These are phyloP conservation scores for Antechinus flavipes DNA, from an alignment of 2,113 vertebrate genomes.

Conservation along the genomic window DNA sequence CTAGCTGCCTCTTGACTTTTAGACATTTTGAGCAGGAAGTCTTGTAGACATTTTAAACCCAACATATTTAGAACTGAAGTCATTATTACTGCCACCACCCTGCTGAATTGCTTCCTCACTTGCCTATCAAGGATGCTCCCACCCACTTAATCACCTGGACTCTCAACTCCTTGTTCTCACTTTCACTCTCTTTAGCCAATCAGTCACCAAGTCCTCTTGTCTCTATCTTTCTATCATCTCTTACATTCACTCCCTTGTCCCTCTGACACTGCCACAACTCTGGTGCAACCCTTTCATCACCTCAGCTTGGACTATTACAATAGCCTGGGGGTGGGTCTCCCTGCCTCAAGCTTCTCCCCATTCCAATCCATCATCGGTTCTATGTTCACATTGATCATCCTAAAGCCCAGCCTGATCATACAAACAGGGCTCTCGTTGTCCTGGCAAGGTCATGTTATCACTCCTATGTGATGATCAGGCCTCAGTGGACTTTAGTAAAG, in stretches of 20 bases:
- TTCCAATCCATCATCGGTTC: neutral
- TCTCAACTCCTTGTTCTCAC: constrained; percentile 27
- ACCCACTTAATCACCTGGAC: constrained; percentile 6
- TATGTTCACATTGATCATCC: neutral
- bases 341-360: neutral
- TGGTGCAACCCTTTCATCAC: neutral
- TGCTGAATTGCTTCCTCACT: neutral
- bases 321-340: neutral
- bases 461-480: neutral
- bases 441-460: neutral
- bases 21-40: neutral
- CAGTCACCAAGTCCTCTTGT: neutral
- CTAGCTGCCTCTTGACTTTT: neutral
- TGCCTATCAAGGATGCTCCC: neutral
- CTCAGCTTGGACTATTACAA: neutral
- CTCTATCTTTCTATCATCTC: neutral
- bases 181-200: neutral
- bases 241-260: neutral
- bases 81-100: neutral
- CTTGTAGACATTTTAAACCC: neutral
- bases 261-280: neutral
- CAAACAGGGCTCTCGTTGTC: neutral
- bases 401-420: neutral
- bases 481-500: neutral
- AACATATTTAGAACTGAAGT: neutral